Conservation (phyloP, 2,888 invertebrate genomes). For the Ptychoptera contaminata region DNA sequence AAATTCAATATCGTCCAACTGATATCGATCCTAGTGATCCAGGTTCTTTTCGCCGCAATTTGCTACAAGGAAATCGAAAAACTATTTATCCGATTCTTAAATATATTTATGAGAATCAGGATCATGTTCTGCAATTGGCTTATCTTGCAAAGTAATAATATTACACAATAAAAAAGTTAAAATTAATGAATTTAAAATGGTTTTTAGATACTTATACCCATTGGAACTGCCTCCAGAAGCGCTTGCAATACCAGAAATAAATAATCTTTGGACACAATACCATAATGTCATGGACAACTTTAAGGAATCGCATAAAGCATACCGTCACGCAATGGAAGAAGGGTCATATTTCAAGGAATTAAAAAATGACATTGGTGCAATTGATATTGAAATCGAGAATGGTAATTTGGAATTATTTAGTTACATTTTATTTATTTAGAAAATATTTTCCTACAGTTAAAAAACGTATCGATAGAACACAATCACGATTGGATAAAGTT, state of each 20-base stretch:
- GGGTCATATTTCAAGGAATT: slow-evolving; percentile 60
- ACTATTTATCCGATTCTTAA: slow-evolving; percentile 62
- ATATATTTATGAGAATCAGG: slow-evolving; percentile 61
- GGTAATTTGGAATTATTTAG: slow-evolving; percentile 27
- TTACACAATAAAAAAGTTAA: background rate
- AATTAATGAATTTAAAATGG: background rate
- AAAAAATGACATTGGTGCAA: slow-evolving; percentile 66
- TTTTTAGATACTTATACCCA: slow-evolving; percentile 33
- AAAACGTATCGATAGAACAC: slow-evolving; percentile 13
- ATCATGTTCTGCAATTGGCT: slow-evolving; percentile 62
- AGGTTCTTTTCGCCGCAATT: slow-evolving; percentile 28
- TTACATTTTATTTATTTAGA: background rate
- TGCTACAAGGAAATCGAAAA: slow-evolving; percentile 50
- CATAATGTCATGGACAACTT: slow-evolving; percentile 63
- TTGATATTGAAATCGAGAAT: slow-evolving; percentile 74
- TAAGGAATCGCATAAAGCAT: slow-evolving; percentile 59
- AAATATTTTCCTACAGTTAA: slow-evolving; percentile 8
- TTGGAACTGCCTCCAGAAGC: slow-evolving; percentile 62
- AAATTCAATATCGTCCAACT: slow-evolving; percentile 65
- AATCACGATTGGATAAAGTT: slow-evolving; percentile 13
- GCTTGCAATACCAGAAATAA: slow-evolving; percentile 55
- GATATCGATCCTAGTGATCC: slow-evolving; percentile 31
- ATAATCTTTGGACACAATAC: slow-evolving; percentile 54
- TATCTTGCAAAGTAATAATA: slow-evolving; percentile 54
- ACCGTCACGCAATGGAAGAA: slow-evolving; percentile 42